phyloP scores from a whole-genome alignment of 2,888 invertebrate species.

The Liopterus haemorrhoidalis region DNA sequence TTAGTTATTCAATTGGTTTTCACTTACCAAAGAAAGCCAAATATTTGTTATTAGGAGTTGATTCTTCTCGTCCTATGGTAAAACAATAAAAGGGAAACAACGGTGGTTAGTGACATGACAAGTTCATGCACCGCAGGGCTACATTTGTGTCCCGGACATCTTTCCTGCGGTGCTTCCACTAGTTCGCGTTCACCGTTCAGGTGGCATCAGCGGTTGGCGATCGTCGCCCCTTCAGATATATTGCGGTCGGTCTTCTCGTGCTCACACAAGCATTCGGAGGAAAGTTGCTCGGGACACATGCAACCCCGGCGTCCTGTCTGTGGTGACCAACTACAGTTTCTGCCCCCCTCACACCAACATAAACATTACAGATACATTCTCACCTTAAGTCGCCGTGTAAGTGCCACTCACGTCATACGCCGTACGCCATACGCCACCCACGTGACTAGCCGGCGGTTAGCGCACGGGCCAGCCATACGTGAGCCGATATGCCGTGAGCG shows the following conservation, averaged over 20 bases:
- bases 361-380: too few relatives aligned
- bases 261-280: slow-evolving; percentile 7
- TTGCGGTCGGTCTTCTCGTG: slow-evolving; percentile 6
- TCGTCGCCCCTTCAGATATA: slow-evolving; percentile 8
- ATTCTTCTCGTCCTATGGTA: slow-evolving; percentile 89
- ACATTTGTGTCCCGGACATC: slow-evolving; percentile 33
- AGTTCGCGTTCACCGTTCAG: slow-evolving; percentile 8
- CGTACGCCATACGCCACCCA: too few relatives aligned
- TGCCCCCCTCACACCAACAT: too few relatives aligned
- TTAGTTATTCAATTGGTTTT: slow-evolving; percentile 48
- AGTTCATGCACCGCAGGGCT: slow-evolving; percentile 41
- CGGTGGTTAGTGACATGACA: slow-evolving; percentile 49
- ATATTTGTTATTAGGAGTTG: slow-evolving; percentile 92
- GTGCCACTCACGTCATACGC: too few relatives aligned
- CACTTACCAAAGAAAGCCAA: slow-evolving; percentile 93
- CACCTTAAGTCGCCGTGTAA: too few relatives aligned
- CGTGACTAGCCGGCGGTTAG: too few relatives aligned
- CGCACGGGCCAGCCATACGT: too few relatives aligned
- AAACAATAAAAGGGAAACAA: slow-evolving; percentile 69
- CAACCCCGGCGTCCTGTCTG: slow-evolving; percentile 5
- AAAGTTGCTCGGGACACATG: slow-evolving; percentile 1
- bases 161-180: too few relatives aligned
- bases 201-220: too few relatives aligned
- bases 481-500: too few relatives aligned
- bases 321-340: too few relatives aligned